Base-by-base conservation (phyloP, 2,888 invertebrate genomes). In the Mimas tiliae region DNA sequence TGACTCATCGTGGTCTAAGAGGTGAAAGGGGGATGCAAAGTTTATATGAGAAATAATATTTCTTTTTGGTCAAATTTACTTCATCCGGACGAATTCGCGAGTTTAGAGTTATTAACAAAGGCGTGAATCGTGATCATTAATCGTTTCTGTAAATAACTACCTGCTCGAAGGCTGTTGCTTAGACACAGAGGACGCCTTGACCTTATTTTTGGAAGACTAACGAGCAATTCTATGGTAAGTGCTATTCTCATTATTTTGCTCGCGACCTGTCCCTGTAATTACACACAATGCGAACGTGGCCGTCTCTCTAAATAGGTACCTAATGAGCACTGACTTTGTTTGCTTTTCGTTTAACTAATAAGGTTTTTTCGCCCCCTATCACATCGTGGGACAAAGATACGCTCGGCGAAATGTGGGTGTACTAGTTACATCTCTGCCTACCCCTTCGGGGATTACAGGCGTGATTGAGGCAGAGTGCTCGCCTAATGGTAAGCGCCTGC, bases 191-290 rank as follows among this genome's bases (percentile, higher is more conserved):
- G 38, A 62, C 70, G 77, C 78, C 78, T 82, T 85, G 85, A 83
- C 82, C 84, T 77, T 80, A 77, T 85, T 86, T 69, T 70, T 68
- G 68, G 76, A 72, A 74, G 80, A 83, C 83, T 87, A 86, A 86
- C 82, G 84, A 86, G 82, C 77, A 79, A 81, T 85, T 86, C 83
- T 82, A 84, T 82, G 79, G 80, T 71, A 74, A 58, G 58, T 12
- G 58, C 58, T 42, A 78, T 79, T 80, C 80, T 84, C 83, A 84
- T 86, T 83, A 84, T 82, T 81, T 83, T 76, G 72, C 76, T 74
- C 62, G 78, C 79, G 80, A 80, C 81, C 81, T 81, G 86, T 80
- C 81, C 78, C 79, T 77, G 76, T 85, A 86, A 86, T 86, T 83
- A 84, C 81, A 79, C 76, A 79, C 79, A 77, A 79, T 73, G 75